Evolutionary conservation across 2,797 vertebrate species (phyloP).

Genomic region (Coilia nasus): DNA sequence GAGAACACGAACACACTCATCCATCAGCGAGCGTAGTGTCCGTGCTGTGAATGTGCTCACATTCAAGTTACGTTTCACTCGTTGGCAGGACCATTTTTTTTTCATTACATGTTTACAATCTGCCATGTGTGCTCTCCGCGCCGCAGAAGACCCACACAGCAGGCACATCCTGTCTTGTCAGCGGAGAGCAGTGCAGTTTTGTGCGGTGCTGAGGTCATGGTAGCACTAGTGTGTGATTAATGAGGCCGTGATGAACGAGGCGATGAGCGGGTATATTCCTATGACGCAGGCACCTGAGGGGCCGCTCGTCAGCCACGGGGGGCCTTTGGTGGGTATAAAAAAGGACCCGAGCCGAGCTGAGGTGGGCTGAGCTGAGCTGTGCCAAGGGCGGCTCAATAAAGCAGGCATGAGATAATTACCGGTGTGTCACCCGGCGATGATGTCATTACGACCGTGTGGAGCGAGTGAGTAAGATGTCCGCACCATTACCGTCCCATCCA

Average conservation of each 20-base stretch:
- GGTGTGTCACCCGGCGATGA: not conserved
- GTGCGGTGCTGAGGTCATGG: not conserved
- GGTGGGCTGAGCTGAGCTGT: no score
- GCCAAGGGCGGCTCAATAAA: not conserved
- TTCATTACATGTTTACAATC: not conserved
- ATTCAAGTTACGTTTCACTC: no score
- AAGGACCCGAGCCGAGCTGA: not conserved
- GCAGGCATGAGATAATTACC: constrained; percentile 13
- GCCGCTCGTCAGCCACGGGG: not conserved
- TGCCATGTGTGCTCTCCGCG: not conserved
- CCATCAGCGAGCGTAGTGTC: no score
- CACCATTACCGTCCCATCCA: not conserved
- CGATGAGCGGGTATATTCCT: not conserved
- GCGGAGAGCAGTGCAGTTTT: not conserved
- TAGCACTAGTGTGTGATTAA: not conserved
- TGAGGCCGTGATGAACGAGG: not conserved
- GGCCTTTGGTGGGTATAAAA: not conserved
- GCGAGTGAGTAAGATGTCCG: constrained; percentile 15
- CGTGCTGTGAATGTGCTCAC: no score
- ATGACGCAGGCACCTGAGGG: constrained; percentile 6
- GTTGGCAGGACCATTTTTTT: not conserved
- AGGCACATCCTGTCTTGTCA: not conserved
- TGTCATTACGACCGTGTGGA: constrained; percentile 7
- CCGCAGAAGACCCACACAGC: not conserved
- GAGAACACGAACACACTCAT: no score